Conservation (phyloP, 2,113 vertebrate species). For the Hypocryptadius cinnamomeus region DNA sequence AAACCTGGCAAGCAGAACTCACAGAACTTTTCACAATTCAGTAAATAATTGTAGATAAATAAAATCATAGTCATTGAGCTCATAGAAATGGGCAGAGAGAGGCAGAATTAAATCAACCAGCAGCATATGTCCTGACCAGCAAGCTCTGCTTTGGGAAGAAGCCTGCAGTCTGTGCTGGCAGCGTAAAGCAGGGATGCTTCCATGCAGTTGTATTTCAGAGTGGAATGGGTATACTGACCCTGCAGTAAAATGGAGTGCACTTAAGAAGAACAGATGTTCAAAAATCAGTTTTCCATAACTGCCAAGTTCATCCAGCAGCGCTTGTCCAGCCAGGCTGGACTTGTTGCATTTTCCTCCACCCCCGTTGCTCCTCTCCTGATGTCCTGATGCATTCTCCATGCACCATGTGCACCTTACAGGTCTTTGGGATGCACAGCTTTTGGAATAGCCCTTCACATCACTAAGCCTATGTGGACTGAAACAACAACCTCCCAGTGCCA, state of each 20-base stretch:
- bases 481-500: neutral
- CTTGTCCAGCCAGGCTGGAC: neutral
- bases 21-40: neutral
- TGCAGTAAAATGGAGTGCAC: neutral
- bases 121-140: neutral
- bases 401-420: neutral
- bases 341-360: fast-evolving
- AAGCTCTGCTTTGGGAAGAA: neutral
- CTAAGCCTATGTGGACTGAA: fast-evolving
- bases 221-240: neutral
- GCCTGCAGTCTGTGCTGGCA: neutral
- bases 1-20: neutral
- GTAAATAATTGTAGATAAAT: neutral
- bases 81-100: neutral
- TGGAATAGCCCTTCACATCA: neutral
- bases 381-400: neutral
- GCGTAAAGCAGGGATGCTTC: neutral
- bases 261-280: neutral
- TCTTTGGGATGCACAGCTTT: neutral
- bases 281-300: neutral
- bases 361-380: neutral
- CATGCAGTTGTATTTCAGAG: neutral
- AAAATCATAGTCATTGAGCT: neutral
- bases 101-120: neutral
- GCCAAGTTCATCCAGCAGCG: neutral